Conservation (phyloP, 1,140 invertebrate genomes). For the Bombus waltoni region DNA sequence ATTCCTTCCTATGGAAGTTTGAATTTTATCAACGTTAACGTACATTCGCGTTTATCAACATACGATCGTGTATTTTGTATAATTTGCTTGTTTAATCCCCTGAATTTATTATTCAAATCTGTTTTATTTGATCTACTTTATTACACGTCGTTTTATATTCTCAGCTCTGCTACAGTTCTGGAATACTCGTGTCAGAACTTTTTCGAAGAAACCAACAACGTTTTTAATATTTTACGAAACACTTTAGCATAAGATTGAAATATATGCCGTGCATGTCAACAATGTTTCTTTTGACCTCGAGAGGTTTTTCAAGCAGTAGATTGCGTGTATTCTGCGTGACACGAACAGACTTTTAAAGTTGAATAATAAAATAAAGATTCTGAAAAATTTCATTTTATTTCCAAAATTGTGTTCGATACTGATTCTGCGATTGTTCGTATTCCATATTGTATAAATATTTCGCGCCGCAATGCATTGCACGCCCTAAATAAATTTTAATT, state of each 20-base stretch:
- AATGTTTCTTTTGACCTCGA: too few relatives aligned
- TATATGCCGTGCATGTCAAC: too few relatives aligned
- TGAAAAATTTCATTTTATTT: background rate
- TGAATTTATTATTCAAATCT: background rate
- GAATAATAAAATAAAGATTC: background rate
- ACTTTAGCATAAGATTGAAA: too few relatives aligned
- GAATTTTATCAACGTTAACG: too few relatives aligned
- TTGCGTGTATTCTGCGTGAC: background rate
- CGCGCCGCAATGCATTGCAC: background rate
- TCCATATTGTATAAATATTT: background rate
- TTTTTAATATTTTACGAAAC: too few relatives aligned
- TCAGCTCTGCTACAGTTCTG: background rate
- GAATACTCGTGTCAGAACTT: background rate
- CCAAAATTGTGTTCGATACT: background rate
- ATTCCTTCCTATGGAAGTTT: background rate
- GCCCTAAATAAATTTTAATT: background rate
- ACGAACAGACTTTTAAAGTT: background rate
- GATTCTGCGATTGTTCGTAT: background rate
- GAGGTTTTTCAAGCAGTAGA: background rate
- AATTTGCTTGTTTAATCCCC: background rate
- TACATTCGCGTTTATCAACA: too few relatives aligned
- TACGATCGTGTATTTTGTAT: too few relatives aligned
- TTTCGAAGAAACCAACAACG: too few relatives aligned
- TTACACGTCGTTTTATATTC: background rate
- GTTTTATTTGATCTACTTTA: background rate